These are phyloP conservation scores for Lycaena phlaeas DNA, from an alignment of 2,888 invertebrate species.

Conservation along the genomic window DNA sequence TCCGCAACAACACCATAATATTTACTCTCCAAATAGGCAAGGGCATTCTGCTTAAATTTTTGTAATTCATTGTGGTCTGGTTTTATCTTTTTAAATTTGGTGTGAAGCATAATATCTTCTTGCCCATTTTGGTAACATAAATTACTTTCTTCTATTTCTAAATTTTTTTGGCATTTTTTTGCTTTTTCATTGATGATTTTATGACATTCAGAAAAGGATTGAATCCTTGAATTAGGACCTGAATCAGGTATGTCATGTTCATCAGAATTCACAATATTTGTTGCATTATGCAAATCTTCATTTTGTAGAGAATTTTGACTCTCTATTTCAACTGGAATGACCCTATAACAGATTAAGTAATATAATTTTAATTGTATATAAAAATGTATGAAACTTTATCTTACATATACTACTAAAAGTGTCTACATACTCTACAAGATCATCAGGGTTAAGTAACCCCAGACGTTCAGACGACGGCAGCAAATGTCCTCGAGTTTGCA, in stretches of 20 bases:
- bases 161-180: neutral
- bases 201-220: neutral
- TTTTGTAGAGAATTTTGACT: neutral
- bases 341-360: neutral
- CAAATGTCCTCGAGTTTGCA: constrained; percentile 33
- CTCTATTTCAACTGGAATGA: neutral
- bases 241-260: neutral
- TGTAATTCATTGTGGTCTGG: neutral
- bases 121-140: neutral
- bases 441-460: constrained; percentile 34
- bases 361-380: neutral
- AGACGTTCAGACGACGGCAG: constrained; percentile 47
- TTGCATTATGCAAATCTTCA: neutral
- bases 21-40: neutral
- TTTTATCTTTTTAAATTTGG: neutral
- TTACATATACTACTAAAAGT: neutral
- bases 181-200: neutral
- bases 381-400: neutral
- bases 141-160: neutral
- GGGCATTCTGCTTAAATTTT: neutral
- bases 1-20: neutral
- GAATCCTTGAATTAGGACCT: neutral
- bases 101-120: neutral
- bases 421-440: constrained; percentile 36
- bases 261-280: neutral